phyloP scores from a whole-genome alignment of 1,140 invertebrate genomes.

The Cydia fagiglandana region DNA sequence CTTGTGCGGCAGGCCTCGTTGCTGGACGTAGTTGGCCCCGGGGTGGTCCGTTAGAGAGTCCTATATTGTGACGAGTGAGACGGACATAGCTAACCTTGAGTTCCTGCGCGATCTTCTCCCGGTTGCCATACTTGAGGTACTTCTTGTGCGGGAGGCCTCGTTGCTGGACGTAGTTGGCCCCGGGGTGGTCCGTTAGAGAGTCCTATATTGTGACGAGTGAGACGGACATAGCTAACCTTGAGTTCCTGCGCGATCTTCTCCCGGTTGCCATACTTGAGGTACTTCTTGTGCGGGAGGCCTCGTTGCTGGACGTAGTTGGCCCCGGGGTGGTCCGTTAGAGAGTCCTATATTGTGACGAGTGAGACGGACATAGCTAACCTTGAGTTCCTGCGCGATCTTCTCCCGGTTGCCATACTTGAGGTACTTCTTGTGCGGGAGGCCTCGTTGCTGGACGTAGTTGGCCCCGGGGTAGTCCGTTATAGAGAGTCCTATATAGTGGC shows the following conservation, averaged over 20 bases:
- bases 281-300: slow-evolving; percentile 86
- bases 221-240: slow-evolving; percentile 34
- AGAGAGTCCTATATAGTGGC: no score
- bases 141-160: slow-evolving; percentile 86
- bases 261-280: slow-evolving; percentile 94
- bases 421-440: slow-evolving; percentile 87
- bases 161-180: slow-evolving; percentile 94
- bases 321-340: slow-evolving; percentile 95
- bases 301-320: slow-evolving; percentile 94
- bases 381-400: slow-evolving; percentile 91
- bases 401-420: slow-evolving; percentile 95
- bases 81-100: slow-evolving; percentile 81
- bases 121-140: slow-evolving; percentile 95
- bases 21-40: slow-evolving; percentile 94
- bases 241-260: slow-evolving; percentile 93
- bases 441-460: slow-evolving; percentile 91
- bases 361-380: slow-evolving; percentile 64
- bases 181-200: slow-evolving; percentile 96
- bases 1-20: slow-evolving; percentile 84
- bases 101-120: slow-evolving; percentile 91
- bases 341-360: slow-evolving; percentile 61
- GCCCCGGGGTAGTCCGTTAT: slow-evolving; percentile 86
- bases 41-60: no score
- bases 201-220: background rate
- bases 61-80: background rate